Conservation (phyloP, 2,797 vertebrate species). For the Schizopygopsis pylzovi region DNA sequence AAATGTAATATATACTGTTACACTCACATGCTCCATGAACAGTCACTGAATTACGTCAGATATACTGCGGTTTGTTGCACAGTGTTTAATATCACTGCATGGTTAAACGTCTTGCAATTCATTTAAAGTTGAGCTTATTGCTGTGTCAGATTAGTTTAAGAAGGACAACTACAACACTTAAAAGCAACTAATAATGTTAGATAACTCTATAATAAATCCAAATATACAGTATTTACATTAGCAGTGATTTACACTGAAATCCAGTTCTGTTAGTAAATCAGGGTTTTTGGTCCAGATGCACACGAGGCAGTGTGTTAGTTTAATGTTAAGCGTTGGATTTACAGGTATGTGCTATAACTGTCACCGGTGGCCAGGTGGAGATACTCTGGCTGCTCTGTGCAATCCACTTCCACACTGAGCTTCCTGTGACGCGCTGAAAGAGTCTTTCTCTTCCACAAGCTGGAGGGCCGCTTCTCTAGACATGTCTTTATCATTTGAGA, state of each 20-base stretch:
- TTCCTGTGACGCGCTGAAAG: slow-evolving; percentile 72
- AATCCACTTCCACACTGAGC: slow-evolving; percentile 61
- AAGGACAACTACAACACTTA: not conserved
- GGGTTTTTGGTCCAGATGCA: not conserved
- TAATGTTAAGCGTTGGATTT: slow-evolving; percentile 54
- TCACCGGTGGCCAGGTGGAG: slow-evolving; percentile 86
- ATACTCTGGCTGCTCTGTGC: slow-evolving; percentile 82
- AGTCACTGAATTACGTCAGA: not conserved
- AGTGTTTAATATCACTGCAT: not conserved
- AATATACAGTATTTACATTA: slow-evolving; percentile 15
- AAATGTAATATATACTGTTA: not conserved
- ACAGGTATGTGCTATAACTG: slow-evolving; percentile 84
- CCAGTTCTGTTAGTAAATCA: not conserved
- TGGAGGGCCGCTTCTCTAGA: slow-evolving; percentile 78
- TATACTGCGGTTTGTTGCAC: not conserved
- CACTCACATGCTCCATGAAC: not conserved
- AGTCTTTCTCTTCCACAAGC: slow-evolving; percentile 67
- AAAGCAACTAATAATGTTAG: not conserved
- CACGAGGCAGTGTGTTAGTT: not conserved
- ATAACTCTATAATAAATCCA: not conserved
- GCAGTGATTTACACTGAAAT: not conserved
- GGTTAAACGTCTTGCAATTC: not conserved
- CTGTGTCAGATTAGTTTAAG: not conserved
- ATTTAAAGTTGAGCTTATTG: not conserved
- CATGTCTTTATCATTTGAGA: slow-evolving; percentile 86